Base-by-base conservation (phyloP, 2,888 invertebrate species). In the Allophyes oxyacanthae region DNA sequence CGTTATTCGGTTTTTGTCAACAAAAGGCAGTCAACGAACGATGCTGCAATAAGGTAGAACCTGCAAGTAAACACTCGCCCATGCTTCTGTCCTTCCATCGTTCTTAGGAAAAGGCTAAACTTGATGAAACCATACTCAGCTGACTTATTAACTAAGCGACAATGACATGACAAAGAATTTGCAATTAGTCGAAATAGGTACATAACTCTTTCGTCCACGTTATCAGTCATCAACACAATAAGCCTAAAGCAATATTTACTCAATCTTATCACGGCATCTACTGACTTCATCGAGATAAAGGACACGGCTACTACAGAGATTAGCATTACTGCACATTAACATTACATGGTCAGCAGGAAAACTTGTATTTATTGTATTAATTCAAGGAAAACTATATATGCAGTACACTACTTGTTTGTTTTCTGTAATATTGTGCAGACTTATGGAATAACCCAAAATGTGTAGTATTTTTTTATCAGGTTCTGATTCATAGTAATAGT, bases 341-440 rank as follows among this genome's bases (percentile, higher is more conserved):
- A 26, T 44, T 30, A 26, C 42, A 36, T 5, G 20, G 41, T 7
- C 28, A 50, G 30, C 28, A 62, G 66, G 66, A 62, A 67, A 67
- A 62, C 40, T 33, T 28, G 6, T 30, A 25, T 10, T 42, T 26
- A 43, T 30, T 42, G 28, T 37, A 34, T 56, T 20, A 26, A 64
- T 72, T 74, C 64, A 72, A 72, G 75, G 76, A 67, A 73, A 71
- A 63, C 11, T 14, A 14, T 25, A 14, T 25, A 6, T 26, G 11
- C 11, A 11, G 14, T 11, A 14, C 9, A 13, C 14, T 36, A 33
- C 2, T 4, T 14, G 8, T 34, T 6, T 34, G n/a, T n/a, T n/a
- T n/a, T n/a, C n/a, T 13, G 10, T 34, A 10, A 26, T 36, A 13
- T 2, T 6, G 43, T 15, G 13, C 2, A 5, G 8, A 14, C 9